Evolutionary conservation across 2,888 invertebrate species (phyloP).

Genomic region (Sinelater perroti): DNA sequence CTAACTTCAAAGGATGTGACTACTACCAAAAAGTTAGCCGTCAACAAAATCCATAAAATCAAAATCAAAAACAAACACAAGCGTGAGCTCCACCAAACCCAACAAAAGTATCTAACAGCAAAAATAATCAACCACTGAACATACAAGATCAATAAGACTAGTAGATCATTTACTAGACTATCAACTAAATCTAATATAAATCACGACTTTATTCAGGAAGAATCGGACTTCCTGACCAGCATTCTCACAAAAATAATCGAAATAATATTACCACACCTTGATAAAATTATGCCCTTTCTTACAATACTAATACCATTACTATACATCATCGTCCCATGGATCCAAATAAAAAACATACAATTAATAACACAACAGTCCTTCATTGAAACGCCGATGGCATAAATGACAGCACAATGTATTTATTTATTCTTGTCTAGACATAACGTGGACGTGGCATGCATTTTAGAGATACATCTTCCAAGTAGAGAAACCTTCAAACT

Average conservation of each 20-base stretch:
- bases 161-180: constrained; percentile 1
- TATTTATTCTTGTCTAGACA: no score
- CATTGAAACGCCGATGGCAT: background rate
- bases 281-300: constrained; percentile 5
- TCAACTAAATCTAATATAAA: background rate
- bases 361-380: constrained; percentile 7
- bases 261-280: constrained; percentile 12
- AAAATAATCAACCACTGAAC: constrained; percentile 5
- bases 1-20: constrained; percentile 2
- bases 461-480: no score
- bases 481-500: no score
- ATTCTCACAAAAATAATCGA: constrained; percentile 6
- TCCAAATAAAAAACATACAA: constrained; percentile 1
- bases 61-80: constrained; percentile 4
- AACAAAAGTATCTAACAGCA: background rate
- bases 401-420: background rate
- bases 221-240: background rate
- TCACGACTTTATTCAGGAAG: background rate
- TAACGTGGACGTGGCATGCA: no score
- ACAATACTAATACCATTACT: background rate
- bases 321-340: background rate
- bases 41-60: background rate
- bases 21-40: background rate
- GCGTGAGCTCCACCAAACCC: background rate
- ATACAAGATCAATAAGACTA: background rate